Percentiles rank a stretch among this genome's conserved stretches.
These are phyloP conservation scores for Sarcophaga subvicina DNA, from an alignment of 2,888 invertebrate species.

Conservation along the genomic window DNA sequence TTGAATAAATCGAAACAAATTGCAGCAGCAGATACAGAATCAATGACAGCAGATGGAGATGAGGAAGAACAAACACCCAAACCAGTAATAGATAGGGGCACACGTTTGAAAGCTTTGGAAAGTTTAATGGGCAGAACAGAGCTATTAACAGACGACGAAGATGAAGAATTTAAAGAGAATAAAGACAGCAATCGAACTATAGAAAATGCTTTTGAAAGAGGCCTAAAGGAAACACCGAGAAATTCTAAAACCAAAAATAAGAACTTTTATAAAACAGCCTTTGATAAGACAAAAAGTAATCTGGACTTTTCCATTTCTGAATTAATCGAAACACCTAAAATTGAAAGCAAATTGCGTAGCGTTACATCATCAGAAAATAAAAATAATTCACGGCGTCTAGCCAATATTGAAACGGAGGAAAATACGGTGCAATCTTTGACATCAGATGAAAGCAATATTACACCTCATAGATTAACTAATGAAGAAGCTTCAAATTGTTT, in stretches of 20 bases:
- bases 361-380: not conserved
- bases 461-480: conserved; percentile 11
- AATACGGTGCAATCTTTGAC: not conserved
- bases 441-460: not conserved
- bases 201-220: conserved; percentile 41
- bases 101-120: conserved; percentile 20
- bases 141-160: conserved; percentile 24
- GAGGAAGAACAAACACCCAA: conserved; percentile 22
- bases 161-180: conserved; percentile 2
- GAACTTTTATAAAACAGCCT: conserved; percentile 16
- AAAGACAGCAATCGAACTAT: not conserved
- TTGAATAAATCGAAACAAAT: conserved; percentile 44
- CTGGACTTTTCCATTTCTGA: conserved; percentile 1
- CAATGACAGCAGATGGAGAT: conserved; percentile 73
- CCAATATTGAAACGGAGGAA: conserved; percentile 13
- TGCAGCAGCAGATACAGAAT: conserved; percentile 76
- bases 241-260: not conserved
- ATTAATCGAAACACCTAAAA: conserved; percentile 24
- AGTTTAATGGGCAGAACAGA: not conserved
- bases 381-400: not conserved
- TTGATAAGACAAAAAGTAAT: conserved; percentile 58
- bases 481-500: conserved; percentile 19
- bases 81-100: conserved; percentile 30
- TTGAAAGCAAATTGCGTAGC: not conserved
- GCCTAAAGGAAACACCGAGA: not conserved